A percentile compares a stretch with the other conserved stretches of the same genome.
Conservation (phyloP, 1,140 invertebrate genomes). For the Polyergus mexicanus region DNA sequence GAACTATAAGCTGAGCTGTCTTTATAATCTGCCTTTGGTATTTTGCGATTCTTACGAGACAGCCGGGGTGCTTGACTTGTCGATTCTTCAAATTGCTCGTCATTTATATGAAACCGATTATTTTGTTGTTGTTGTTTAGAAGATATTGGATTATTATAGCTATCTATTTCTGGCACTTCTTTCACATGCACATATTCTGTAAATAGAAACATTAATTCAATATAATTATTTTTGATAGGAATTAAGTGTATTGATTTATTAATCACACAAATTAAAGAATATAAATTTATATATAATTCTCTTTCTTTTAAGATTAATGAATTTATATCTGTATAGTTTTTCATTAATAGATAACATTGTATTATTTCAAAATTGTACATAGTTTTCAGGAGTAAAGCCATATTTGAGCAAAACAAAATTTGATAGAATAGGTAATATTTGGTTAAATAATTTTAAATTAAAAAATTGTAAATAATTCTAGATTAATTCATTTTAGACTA, state of each 20-base stretch:
- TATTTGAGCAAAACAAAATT: not conserved
- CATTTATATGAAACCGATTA: constrained; percentile 16
- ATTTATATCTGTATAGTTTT: not conserved
- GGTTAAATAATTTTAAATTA: not conserved
- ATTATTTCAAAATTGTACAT: not conserved
- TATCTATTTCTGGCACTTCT: constrained; percentile 70
- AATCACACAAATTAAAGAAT: not conserved
- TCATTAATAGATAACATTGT: not conserved
- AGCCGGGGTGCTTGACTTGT: constrained; percentile 16
- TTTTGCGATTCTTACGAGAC: constrained; percentile 31
- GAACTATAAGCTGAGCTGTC: constrained; percentile 66
- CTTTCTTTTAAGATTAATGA: not conserved
- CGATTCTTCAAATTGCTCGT: constrained; percentile 2
- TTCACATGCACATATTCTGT: constrained; percentile 71
- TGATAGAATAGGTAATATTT: not conserved
- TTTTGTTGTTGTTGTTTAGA: constrained; percentile 16
- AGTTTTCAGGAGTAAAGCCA: not conserved
- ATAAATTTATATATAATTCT: not conserved
- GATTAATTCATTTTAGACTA: not conserved
- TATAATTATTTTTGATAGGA: not conserved
- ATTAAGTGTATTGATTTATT: not conserved
- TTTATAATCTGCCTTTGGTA: constrained; percentile 2
- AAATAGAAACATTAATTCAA: constrained; percentile 40
- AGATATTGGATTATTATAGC: constrained; percentile 28
- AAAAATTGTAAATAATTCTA: not conserved